Conservation (phyloP, 2,888 invertebrate species). For the Lymantria monacha region DNA sequence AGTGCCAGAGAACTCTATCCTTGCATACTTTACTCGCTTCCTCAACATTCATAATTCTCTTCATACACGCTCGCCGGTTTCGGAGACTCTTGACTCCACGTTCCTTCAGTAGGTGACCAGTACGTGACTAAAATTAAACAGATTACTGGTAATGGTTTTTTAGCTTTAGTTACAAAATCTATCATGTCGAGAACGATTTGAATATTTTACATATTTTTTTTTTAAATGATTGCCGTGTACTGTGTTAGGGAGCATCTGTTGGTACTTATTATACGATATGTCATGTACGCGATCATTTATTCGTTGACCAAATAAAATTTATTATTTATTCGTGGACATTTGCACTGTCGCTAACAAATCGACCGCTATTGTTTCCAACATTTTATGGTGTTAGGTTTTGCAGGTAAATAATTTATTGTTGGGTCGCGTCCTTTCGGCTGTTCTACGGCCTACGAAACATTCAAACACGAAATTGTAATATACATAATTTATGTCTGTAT, state of each 20-base stretch:
- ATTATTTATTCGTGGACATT: slow-evolving; percentile 51
- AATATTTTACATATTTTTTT: too few relatives aligned
- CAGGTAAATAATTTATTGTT: slow-evolving; percentile 40
- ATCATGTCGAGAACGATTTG: too few relatives aligned
- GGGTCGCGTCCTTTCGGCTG: slow-evolving; percentile 32
- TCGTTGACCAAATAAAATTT: slow-evolving; percentile 40
- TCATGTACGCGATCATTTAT: slow-evolving; percentile 36
- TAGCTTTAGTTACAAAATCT: too few relatives aligned
- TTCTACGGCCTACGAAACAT: slow-evolving; percentile 25
- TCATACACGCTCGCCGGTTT: too few relatives aligned
- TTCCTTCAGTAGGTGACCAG: too few relatives aligned
- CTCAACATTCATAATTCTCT: too few relatives aligned
- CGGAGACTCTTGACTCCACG: too few relatives aligned
- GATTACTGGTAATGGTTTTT: too few relatives aligned
- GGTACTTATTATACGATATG: slow-evolving; percentile 48
- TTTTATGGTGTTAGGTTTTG: slow-evolving; percentile 39
- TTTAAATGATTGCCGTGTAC: slow-evolving; percentile 27
- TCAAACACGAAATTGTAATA: slow-evolving; percentile 31
- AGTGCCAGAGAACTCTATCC: too few relatives aligned
- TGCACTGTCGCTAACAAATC: slow-evolving; percentile 44
- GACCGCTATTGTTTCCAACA: slow-evolving; percentile 32
- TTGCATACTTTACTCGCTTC: too few relatives aligned
- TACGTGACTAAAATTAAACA: too few relatives aligned
- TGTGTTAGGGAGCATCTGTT: slow-evolving; percentile 44
- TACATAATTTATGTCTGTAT: slow-evolving; percentile 32